Evolutionary conservation across 2,113 vertebrate species (phyloP).

Genomic region (Micronycteris hirsuta): DNA sequence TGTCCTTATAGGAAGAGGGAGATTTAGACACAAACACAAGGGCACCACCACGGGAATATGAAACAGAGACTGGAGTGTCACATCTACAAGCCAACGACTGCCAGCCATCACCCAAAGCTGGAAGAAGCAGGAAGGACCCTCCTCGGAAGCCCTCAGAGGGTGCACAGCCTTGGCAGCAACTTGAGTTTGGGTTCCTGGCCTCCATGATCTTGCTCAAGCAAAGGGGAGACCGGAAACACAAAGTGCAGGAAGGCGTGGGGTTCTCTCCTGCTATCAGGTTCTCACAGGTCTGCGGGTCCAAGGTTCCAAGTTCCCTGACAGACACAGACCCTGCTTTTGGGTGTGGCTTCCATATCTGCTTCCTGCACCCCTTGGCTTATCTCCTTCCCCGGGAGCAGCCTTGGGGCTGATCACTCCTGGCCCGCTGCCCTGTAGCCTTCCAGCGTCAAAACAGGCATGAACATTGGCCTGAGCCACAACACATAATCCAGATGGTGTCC

Average conservation of each 20-base stretch:
- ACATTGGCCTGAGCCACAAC: not conserved
- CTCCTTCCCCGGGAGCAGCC: not conserved
- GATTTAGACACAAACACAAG: not conserved
- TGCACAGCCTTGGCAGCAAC: not conserved
- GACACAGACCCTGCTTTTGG: not conserved
- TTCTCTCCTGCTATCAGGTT: not conserved
- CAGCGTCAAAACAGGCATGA: not conserved
- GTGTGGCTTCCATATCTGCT: constrained; percentile 4
- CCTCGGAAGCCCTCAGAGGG: not conserved
- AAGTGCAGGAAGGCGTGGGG: not conserved
- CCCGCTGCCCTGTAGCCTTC: not conserved
- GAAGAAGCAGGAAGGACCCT: not conserved
- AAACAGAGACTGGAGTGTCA: too few relatives aligned
- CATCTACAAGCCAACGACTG: not conserved
- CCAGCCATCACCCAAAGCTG: not conserved
- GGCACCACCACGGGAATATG: not conserved
- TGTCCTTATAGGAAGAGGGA: not conserved
- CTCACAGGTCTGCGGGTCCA: not conserved
- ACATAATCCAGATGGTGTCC: too few relatives aligned
- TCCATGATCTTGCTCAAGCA: rapidly evolving
- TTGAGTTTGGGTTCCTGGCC: not conserved
- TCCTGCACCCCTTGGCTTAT: constrained; percentile 16
- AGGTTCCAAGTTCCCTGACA: not conserved
- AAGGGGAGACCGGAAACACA: not conserved
- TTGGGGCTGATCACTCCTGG: not conserved